Evolutionary conservation across 2,797 vertebrate genomes (phyloP).

Genomic region (Oryzias dopingdopingensis): DNA sequence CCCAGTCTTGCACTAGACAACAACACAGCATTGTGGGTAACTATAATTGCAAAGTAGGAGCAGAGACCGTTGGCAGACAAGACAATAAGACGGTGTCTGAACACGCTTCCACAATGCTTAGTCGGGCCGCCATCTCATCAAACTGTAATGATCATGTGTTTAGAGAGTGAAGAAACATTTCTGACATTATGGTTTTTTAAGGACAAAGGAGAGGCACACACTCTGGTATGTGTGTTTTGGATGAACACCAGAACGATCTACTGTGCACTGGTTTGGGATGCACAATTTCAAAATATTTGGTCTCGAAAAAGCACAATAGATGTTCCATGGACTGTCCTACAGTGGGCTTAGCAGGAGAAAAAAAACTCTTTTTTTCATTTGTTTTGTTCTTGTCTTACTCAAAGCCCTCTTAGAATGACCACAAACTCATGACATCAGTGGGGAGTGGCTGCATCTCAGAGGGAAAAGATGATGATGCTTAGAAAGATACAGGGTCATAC

Average conservation of each 20-base stretch:
- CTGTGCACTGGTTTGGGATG: slow-evolving; percentile 44
- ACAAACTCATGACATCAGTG: too few species aligned
- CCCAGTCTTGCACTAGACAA: slow-evolving; percentile 26
- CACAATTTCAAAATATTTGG: slow-evolving; percentile 52
- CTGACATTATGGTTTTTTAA: slow-evolving; percentile 68
- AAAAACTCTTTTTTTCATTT: too few species aligned
- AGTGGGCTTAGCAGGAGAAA: too few species aligned
- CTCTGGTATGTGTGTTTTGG: slow-evolving; percentile 64
- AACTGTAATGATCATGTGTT: slow-evolving; percentile 72
- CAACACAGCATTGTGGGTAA: slow-evolving; percentile 48
- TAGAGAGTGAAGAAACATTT: slow-evolving; percentile 67
- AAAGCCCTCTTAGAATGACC: too few species aligned
- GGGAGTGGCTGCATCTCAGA: too few species aligned
- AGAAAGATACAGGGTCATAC: too few species aligned
- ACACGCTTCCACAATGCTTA: slow-evolving; percentile 70
- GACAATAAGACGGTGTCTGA: slow-evolving; percentile 58
- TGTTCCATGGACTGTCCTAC: too few species aligned
- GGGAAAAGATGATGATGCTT: too few species aligned
- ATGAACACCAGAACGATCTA: slow-evolving; percentile 58
- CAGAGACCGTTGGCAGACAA: slow-evolving; percentile 64
- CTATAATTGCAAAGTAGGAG: slow-evolving; percentile 71
- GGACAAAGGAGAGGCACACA: slow-evolving; percentile 47
- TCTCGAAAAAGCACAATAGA: neutral
- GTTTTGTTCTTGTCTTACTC: too few species aligned
- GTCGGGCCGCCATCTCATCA: slow-evolving; percentile 67